Evolutionary conservation across 2,113 vertebrate species (phyloP).

Genomic region (Perccottus glenii): DNA sequence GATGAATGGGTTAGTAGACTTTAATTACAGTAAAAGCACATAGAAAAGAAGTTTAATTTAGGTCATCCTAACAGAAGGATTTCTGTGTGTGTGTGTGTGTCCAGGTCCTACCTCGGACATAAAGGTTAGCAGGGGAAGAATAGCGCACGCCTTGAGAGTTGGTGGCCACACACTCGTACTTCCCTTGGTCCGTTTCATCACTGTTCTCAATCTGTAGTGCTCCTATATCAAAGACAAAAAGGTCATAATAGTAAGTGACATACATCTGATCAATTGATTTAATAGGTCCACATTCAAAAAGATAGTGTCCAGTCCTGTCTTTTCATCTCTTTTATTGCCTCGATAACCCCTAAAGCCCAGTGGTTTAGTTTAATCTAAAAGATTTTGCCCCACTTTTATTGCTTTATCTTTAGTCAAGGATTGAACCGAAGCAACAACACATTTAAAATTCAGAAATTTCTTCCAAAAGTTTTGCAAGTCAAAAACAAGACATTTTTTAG

Average conservation of each 20-base stretch:
- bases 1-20: slow-evolving; percentile 76
- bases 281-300: neutral
- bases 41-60: slow-evolving; percentile 39
- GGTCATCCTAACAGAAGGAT: slow-evolving; percentile 31
- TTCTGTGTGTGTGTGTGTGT: slow-evolving; percentile 33
- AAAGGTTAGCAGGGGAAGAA: slow-evolving; percentile 97
- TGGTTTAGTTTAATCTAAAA: slow-evolving; percentile 3
- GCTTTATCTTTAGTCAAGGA: neutral
- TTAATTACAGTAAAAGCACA: slow-evolving; percentile 46
- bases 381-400: neutral
- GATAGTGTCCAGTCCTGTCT: slow-evolving; percentile 9
- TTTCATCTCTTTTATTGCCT: slow-evolving; percentile 20
- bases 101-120: slow-evolving; percentile 97
- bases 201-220: slow-evolving; percentile 98
- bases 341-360: slow-evolving; percentile 31
- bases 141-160: slow-evolving; percentile 97
- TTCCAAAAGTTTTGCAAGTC: slow-evolving; percentile 42
- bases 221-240: slow-evolving; percentile 77
- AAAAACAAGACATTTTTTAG: slow-evolving; percentile 41
- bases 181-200: slow-evolving; percentile 98
- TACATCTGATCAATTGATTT: slow-evolving; percentile 11
- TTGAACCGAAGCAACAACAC: neutral
- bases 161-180: slow-evolving; percentile 97
- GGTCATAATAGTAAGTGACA: slow-evolving; percentile 18
- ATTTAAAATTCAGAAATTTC: slow-evolving; percentile 22